These are phyloP conservation scores for Brachynemurus nebulosus DNA, from an alignment of 2,888 invertebrate species.

Conservation along the genomic window DNA sequence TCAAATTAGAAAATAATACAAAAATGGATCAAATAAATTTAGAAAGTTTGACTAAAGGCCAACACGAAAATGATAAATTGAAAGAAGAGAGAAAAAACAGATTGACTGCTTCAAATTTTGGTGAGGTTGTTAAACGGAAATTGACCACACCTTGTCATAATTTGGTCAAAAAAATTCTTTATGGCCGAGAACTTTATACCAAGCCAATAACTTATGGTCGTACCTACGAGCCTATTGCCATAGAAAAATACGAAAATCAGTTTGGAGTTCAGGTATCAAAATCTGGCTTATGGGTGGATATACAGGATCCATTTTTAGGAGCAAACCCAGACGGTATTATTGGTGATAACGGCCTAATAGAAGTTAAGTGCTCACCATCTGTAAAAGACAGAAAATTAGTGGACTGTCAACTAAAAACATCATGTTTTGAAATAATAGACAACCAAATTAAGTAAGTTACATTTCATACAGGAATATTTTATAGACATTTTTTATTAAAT, in stretches of 20 bases:
- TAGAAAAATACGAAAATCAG: not conserved
- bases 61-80: conserved; percentile 8
- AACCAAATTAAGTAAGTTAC: too few species aligned
- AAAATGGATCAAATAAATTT: too few species aligned
- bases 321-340: not conserved
- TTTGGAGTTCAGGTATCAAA: not conserved
- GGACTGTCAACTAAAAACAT: too few species aligned
- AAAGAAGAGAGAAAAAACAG: conserved; percentile 7
- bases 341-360: not conserved
- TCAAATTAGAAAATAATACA: too few species aligned
- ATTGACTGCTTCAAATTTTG: conserved; percentile 12
- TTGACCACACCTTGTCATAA: conserved; percentile 9
- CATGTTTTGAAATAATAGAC: too few species aligned
- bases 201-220: not conserved
- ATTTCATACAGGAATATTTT: too few species aligned
- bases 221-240: not conserved
- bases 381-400: too few species aligned
- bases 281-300: not conserved
- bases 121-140: conserved; percentile 6
- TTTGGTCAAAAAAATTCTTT: conserved; percentile 9
- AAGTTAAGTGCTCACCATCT: not conserved
- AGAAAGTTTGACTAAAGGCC: too few species aligned
- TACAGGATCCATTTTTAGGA: not conserved
- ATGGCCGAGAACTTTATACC: not conserved
- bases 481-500: too few species aligned